Percentiles rank a stretch among this genome's conserved stretches.
phyloP scores from a whole-genome alignment of 2,113 vertebrate species.

The Falcunculus frontatus region DNA sequence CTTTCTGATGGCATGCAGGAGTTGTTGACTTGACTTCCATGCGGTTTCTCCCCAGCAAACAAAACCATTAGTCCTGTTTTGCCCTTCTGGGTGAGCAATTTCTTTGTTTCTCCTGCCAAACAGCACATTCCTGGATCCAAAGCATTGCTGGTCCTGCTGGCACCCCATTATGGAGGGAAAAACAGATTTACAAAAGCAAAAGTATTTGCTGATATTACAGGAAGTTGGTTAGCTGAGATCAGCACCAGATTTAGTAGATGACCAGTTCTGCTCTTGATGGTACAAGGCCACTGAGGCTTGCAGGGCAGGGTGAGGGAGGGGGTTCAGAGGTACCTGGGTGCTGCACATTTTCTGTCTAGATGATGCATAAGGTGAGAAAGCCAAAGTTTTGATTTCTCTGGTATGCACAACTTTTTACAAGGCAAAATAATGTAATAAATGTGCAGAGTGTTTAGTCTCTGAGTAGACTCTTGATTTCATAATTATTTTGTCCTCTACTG shows the following conservation, averaged over 20 bases:
- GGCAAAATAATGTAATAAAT: neutral
- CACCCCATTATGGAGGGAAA: neutral
- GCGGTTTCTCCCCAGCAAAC: neutral
- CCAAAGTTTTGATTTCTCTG: neutral
- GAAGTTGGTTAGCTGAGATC: neutral
- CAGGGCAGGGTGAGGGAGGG: neutral
- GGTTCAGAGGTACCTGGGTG: neutral
- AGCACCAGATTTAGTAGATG: neutral
- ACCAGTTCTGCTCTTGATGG: neutral
- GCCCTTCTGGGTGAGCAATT: conserved; percentile 23
- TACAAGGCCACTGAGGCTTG: neutral
- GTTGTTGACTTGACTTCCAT: neutral
- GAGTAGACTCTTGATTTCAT: neutral
- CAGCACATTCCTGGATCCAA: neutral
- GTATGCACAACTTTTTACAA: neutral
- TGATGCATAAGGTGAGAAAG: neutral
- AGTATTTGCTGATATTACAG: conserved; percentile 45
- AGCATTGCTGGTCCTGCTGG: neutral
- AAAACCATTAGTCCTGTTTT: neutral
- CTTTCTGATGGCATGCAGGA: neutral
- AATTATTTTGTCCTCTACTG: neutral
- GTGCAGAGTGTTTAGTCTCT: neutral
- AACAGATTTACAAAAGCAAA: conserved; percentile 19
- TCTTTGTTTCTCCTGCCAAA: conserved; percentile 35
- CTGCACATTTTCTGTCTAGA: neutral